Percentiles rank a stretch among this genome's conserved stretches.
Evolutionary conservation across 2,113 vertebrate species (phyloP).

Genomic region (Eretmochelys imbricata): DNA sequence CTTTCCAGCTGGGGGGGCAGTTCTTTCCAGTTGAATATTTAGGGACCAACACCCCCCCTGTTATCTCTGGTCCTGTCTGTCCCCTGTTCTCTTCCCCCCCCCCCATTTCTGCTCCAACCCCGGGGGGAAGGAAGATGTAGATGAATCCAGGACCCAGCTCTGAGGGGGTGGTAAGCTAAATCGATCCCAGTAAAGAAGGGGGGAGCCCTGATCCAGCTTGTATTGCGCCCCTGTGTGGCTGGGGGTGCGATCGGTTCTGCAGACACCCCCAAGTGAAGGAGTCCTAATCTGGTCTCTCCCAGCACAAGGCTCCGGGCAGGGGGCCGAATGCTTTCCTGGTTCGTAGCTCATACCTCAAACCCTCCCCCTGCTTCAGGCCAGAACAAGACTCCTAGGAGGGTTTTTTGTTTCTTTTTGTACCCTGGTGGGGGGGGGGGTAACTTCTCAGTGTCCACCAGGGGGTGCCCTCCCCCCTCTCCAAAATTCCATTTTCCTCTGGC

Average conservation of each 20-base stretch:
- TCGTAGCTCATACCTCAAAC: neutral
- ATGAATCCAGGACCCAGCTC: slow-evolving; percentile 19
- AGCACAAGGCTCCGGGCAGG: neutral
- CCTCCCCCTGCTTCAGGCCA: neutral
- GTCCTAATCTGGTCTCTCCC: neutral
- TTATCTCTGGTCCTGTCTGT: neutral
- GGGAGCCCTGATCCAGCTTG: neutral
- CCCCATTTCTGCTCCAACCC: neutral
- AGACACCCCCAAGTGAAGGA: slow-evolving; percentile 28
- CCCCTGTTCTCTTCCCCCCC: too few species aligned
- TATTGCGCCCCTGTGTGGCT: neutral
- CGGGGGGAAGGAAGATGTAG: neutral
- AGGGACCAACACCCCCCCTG: neutral
- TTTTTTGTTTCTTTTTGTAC: neutral
- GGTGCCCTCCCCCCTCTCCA: neutral
- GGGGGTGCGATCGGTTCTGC: neutral
- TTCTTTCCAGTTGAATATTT: neutral
- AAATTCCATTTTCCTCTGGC: slow-evolving; percentile 18
- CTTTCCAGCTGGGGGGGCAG: neutral
- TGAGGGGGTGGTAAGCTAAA: neutral
- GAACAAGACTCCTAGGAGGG: neutral
- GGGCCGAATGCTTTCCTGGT: neutral
- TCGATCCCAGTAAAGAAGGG: neutral
- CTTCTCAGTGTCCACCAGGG: neutral
- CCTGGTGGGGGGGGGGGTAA: neutral